Evolutionary conservation across 2,888 invertebrate genomes (phyloP).

Genomic region (Pegoplata infirma): DNA sequence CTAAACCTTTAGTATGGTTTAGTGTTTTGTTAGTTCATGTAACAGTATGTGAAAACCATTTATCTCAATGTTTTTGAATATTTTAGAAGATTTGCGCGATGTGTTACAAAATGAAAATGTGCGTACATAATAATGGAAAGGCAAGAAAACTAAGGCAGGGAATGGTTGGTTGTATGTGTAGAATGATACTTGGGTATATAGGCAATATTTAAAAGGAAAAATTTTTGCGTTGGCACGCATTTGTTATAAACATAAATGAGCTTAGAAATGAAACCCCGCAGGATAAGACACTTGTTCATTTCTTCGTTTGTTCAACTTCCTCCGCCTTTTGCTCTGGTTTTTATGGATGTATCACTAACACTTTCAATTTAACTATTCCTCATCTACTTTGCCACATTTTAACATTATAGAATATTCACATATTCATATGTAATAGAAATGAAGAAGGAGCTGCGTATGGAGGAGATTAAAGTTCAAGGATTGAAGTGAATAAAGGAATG

Average conservation of each 20-base stretch:
- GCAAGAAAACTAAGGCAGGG: neutral
- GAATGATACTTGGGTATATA: too few relatives aligned
- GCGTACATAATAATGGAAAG: constrained; percentile 16
- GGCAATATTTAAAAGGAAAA: constrained; percentile 53
- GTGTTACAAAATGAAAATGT: constrained; percentile 10
- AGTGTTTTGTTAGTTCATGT: constrained; percentile 64
- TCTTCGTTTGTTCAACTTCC: too few relatives aligned
- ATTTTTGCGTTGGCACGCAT: constrained; percentile 76
- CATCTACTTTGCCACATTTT: constrained; percentile 56
- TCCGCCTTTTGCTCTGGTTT: neutral
- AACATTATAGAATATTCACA: constrained; percentile 32
- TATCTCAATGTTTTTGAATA: constrained; percentile 67
- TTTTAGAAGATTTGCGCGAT: constrained; percentile 68
- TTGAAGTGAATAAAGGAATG: neutral
- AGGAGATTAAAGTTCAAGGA: constrained; percentile 15
- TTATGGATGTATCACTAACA: constrained; percentile 46
- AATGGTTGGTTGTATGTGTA: too few relatives aligned
- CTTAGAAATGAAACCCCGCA: constrained; percentile 77
- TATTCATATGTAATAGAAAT: constrained; percentile 24
- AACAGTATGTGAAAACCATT: constrained; percentile 51
- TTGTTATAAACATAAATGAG: constrained; percentile 78
- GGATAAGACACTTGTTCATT: constrained; percentile 69
- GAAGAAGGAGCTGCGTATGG: too few relatives aligned
- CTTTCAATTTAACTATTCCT: constrained; percentile 64
- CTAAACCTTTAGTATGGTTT: constrained; percentile 57